Evolutionary conservation across 2,797 vertebrate species (phyloP), one percentile per base, ranked within the genome.

Genomic region (Enteromius anoplus): DNA sequence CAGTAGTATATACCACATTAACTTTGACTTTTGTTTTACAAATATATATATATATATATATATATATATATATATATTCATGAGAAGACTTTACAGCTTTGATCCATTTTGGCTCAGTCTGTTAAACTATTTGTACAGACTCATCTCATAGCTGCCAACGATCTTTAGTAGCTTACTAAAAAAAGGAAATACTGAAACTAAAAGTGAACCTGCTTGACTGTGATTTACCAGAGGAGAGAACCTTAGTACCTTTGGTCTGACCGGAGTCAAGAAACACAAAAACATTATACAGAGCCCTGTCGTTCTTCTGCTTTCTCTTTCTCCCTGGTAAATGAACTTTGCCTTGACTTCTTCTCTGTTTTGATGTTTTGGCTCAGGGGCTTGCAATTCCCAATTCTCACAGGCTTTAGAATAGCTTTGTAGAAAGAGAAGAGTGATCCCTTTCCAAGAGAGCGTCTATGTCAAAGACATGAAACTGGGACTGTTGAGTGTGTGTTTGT

Each of bases 371-470:
- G 62, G 77, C 76, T 80, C 70, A 66, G 49, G 66, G 83, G 62
- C 62, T 80, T 70, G 64, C 81, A 78, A 78, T 83, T 84, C 76
- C 83, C 83, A 80, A 80, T 80, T 58, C 83, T 75, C 77, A 58
- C 62, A 80, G 83, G 70, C 77, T 78, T 83, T 77, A 77, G 51
- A 83, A 55, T 49, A 70, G 81, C 81, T 83, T 78, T 83, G 73
- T 60, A 71, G 65, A 83, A 29, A 55, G 71, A 69, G 65, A 70
- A 78, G 75, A 77, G 65, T 34, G 75, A 83, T 83, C 81, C 75
- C 75, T 83, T 83, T 66, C 64, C 81, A 83, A 77, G 75, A 70
- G 53, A 71, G 73, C 37, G 55, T 82, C 40, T 62, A 40, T 78
- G 73, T 82, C 55, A 77, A 78, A 76, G 70, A 66, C 69, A 58